Evolutionary conservation across 2,888 invertebrate species (phyloP).

Genomic region (Eremobia ochroleuca): DNA sequence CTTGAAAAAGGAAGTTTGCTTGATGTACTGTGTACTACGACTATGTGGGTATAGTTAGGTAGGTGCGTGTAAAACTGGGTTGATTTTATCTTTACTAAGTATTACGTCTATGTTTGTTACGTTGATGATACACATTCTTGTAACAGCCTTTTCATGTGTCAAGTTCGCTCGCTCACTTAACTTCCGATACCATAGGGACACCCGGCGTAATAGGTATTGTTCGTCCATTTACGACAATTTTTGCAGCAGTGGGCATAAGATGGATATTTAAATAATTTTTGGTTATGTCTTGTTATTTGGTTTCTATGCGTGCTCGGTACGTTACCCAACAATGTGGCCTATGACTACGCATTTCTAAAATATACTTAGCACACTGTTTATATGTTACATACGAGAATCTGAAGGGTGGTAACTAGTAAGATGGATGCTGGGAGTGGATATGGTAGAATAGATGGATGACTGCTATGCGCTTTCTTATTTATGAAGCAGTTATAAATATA

Average conservation of each 20-base stretch:
- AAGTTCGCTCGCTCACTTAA: background rate
- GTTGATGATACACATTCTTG: background rate
- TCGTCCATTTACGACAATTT: background rate
- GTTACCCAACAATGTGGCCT: background rate
- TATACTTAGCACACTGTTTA: constrained; percentile 6
- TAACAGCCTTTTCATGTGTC: background rate
- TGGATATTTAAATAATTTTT: background rate
- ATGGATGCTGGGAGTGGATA: background rate
- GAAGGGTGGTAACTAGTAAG: constrained; percentile 1
- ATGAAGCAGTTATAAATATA: too few species aligned
- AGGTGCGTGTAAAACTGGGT: constrained; percentile 6
- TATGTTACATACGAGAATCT: background rate
- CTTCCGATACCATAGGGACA: background rate
- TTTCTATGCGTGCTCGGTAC: background rate
- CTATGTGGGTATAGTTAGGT: background rate
- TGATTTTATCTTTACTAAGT: background rate
- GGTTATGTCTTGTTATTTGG: background rate
- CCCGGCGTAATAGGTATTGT: background rate
- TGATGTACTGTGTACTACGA: constrained; percentile 16
- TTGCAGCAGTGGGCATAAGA: background rate
- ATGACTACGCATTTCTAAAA: background rate
- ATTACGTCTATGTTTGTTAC: background rate
- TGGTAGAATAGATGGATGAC: background rate
- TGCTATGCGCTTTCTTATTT: background rate
- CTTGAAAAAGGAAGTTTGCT: constrained; percentile 74